phyloP scores from a whole-genome alignment of 2,113 vertebrate species.

The Tilapia sparmanii region DNA sequence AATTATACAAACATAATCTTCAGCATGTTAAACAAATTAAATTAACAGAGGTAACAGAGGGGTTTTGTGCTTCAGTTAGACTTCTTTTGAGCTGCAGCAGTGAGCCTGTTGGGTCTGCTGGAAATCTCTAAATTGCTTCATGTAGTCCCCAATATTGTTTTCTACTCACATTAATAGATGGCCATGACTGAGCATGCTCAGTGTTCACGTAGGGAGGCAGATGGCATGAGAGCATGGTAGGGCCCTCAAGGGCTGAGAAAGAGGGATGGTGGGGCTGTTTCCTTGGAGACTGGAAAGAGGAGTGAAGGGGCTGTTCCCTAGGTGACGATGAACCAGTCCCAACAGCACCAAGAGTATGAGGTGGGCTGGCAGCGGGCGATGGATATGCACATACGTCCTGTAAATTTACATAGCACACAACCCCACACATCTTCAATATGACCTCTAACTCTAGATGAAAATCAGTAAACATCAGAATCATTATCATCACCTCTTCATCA shows the following conservation, averaged over 20 bases:
- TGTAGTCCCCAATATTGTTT: neutral
- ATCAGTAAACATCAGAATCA: neutral
- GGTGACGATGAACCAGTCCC: conserved; percentile 14
- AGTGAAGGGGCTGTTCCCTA: conserved; percentile 60
- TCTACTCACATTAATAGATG: conserved; percentile 86
- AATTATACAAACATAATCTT: neutral
- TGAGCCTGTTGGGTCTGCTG: neutral
- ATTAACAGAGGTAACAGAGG: neutral
- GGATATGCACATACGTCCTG: conserved; percentile 33
- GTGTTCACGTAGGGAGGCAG: conserved; percentile 60
- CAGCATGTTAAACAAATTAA: neutral
- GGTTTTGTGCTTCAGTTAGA: neutral
- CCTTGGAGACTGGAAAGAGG: conserved; percentile 36
- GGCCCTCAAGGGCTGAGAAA: conserved; percentile 70
- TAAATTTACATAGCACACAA: neutral
- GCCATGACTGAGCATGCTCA: conserved; percentile 92
- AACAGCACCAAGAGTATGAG: conserved; percentile 63
- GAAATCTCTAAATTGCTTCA: neutral
- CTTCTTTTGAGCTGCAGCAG: neutral
- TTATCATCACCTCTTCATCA: conserved; percentile 75
- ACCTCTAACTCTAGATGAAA: neutral
- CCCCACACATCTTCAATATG: neutral
- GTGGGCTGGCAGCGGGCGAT: conserved; percentile 69
- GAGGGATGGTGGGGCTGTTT: conserved; percentile 65
- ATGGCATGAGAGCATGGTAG: conserved; percentile 72